These are phyloP conservation scores for Automeris io DNA, from an alignment of 2,888 invertebrate genomes.

Conservation along the genomic window DNA sequence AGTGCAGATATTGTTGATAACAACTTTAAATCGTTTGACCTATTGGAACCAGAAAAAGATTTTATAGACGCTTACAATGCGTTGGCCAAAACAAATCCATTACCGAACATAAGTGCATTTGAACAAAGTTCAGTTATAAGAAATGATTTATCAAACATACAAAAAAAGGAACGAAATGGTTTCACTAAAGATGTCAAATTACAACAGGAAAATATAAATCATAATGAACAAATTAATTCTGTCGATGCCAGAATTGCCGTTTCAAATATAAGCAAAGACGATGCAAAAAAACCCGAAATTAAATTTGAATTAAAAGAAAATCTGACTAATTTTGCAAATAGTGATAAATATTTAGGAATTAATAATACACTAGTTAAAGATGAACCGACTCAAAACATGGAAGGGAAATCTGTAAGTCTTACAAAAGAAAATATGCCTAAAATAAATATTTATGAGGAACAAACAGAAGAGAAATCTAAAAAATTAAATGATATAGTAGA, in stretches of 20 bases:
- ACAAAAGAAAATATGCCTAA: not conserved
- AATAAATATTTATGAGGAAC: not conserved
- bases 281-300: not conserved
- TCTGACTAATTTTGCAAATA: not conserved
- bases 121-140: not conserved
- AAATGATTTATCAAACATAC: not conserved
- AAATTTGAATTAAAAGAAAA: not conserved
- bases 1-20: conserved; percentile 13
- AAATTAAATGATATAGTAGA: conserved; percentile 75
- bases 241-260: not conserved
- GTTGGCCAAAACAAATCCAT: conserved; percentile 55
- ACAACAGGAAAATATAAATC: not conserved
- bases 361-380: not conserved
- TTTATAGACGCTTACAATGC: conserved; percentile 71
- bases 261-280: not conserved
- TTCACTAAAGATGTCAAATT: not conserved
- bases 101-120: conserved; percentile 43
- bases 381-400: no score
- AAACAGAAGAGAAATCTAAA: conserved; percentile 41
- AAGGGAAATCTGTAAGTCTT: no score
- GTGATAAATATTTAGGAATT: not conserved
- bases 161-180: not conserved
- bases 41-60: conserved; percentile 64
- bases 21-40: conserved; percentile 39
- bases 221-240: not conserved